Conservation (phyloP, 2,888 invertebrate species). For the Clivina fossor region DNA sequence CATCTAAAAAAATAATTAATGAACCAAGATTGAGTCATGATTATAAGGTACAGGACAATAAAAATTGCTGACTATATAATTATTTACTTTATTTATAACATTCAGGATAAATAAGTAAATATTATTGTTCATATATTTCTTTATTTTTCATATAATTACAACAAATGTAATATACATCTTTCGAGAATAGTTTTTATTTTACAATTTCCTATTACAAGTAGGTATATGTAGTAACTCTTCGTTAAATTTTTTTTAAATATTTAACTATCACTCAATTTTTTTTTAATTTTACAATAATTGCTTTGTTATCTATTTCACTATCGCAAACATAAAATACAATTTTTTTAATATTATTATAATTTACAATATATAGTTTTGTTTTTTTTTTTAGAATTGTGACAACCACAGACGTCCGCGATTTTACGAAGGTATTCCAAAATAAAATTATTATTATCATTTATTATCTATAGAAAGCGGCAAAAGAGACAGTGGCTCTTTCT, state of each 20-base stretch:
- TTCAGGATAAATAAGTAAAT: slow-evolving; percentile 14
- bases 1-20: too few species aligned
- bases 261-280: slow-evolving; percentile 23
- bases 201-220: slow-evolving; percentile 3
- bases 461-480: too few species aligned
- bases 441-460: too few species aligned
- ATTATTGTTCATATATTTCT: slow-evolving; percentile 14
- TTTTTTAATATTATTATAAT: slow-evolving; percentile 17
- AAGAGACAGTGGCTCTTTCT: too few species aligned
- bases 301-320: slow-evolving; percentile 20
- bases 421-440: too few species aligned
- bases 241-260: slow-evolving; percentile 20
- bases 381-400: too few species aligned
- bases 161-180: slow-evolving; percentile 22
- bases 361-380: slow-evolving; percentile 17
- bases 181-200: slow-evolving; percentile 12
- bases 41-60: too few species aligned
- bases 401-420: too few species aligned
- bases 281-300: slow-evolving; percentile 11
- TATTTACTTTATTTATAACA: too few species aligned
- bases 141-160: slow-evolving; percentile 24
- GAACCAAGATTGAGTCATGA: too few species aligned
- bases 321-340: slow-evolving; percentile 29
- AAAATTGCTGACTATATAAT: too few species aligned
- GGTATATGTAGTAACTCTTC: slow-evolving; percentile 9